These are phyloP conservation scores for Laspeyria flexula DNA, from an alignment of 2,888 invertebrate species.

Conservation along the genomic window DNA sequence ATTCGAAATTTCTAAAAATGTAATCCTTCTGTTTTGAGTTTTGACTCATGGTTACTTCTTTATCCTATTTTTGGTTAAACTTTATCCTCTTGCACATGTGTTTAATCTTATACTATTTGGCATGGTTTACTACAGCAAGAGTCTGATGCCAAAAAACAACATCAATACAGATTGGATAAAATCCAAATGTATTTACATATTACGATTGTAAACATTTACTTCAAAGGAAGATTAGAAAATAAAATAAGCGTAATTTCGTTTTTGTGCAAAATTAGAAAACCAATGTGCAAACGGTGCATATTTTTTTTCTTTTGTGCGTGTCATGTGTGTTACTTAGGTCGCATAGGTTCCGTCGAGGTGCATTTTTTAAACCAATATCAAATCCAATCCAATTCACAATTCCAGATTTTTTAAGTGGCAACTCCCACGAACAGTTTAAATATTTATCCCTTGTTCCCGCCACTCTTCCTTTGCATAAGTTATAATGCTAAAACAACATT, in stretches of 20 bases:
- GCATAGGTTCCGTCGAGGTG: too few relatives aligned
- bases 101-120: slow-evolving; percentile 26
- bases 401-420: slow-evolving; percentile 19
- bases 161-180: slow-evolving; percentile 35
- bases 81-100: neutral
- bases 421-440: slow-evolving; percentile 29
- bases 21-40: too few relatives aligned
- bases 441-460: slow-evolving; percentile 26
- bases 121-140: slow-evolving; percentile 12
- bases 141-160: slow-evolving; percentile 33
- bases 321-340: too few relatives aligned
- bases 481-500: neutral
- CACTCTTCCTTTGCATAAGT: slow-evolving; percentile 5
- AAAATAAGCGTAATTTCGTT: too few relatives aligned
- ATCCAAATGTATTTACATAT: slow-evolving; percentile 27
- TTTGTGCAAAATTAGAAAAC: too few relatives aligned
- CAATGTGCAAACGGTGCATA: too few relatives aligned
- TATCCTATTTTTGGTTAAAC: too few relatives aligned
- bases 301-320: too few relatives aligned
- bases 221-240: too few relatives aligned
- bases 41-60: neutral
- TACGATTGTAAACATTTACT: too few relatives aligned
- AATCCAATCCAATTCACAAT: slow-evolving; percentile 9
- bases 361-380: neutral
- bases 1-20: too few relatives aligned